phyloP scores from a whole-genome alignment of 2,888 invertebrate genomes.

The Drosophila pegasa region DNA sequence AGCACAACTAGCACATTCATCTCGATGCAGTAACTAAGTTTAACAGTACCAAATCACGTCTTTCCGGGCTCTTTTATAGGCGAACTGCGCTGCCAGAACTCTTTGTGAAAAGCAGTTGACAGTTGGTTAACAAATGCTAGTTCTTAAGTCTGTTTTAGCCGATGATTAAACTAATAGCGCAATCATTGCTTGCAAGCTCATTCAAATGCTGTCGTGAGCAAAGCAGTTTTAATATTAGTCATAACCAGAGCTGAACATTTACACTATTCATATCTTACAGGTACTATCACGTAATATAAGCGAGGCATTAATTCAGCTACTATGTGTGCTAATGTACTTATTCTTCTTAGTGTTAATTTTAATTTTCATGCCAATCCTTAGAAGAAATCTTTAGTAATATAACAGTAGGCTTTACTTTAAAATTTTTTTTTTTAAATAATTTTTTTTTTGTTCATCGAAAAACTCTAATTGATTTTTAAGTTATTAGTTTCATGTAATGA shows the following conservation, averaged over 20 bases:
- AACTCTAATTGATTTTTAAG: no score
- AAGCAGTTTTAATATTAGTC: no score
- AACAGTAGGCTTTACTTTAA: no score
- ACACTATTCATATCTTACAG: no score
- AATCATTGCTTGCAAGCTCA: slow-evolving; percentile 10
- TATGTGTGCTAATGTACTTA: background rate
- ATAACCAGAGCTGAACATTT: no score
- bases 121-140: slow-evolving; percentile 24
- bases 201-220: background rate
- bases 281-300: no score
- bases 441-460: no score
- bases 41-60: slow-evolving; percentile 1
- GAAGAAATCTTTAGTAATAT: no score
- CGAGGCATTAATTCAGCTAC: slow-evolving; percentile 17
- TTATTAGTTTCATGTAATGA: no score
- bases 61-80: slow-evolving; percentile 19
- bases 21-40: background rate
- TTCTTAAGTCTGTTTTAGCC: slow-evolving; percentile 21
- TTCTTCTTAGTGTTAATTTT: background rate
- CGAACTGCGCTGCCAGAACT: background rate
- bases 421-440: no score
- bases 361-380: no score
- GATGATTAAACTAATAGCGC: slow-evolving; percentile 16
- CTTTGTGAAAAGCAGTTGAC: slow-evolving; percentile 47
- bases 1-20: slow-evolving; percentile 34